Conservation (phyloP, 2,113 vertebrate species). For the Planiliza haematocheilus region DNA sequence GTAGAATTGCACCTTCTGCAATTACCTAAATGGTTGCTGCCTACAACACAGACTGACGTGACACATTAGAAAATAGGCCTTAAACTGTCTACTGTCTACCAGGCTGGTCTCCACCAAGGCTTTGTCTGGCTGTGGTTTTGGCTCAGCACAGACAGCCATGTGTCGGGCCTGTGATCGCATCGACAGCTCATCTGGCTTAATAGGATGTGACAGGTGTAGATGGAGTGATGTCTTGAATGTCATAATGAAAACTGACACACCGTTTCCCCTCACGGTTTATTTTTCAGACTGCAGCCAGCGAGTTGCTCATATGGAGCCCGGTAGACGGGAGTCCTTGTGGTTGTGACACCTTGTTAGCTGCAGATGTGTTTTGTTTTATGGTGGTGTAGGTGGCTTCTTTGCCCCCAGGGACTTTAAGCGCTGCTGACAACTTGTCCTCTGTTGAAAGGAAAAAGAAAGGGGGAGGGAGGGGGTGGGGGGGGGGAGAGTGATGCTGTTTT, state of each 20-base stretch:
- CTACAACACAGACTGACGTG: too few relatives aligned
- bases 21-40: background rate
- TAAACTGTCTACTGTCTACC: too few relatives aligned
- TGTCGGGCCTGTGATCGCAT: slow-evolving; percentile 54
- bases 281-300: slow-evolving; percentile 20
- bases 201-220: slow-evolving; percentile 58
- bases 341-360: slow-evolving; percentile 27
- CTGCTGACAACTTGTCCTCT: slow-evolving; percentile 7
- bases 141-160: slow-evolving; percentile 18
- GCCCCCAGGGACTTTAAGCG: background rate
- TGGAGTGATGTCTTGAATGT: slow-evolving; percentile 50
- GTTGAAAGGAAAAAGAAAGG: background rate
- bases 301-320: slow-evolving; percentile 23
- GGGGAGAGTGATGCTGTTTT: background rate
- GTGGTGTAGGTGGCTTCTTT: background rate
- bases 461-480: too few relatives aligned
- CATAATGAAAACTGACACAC: slow-evolving; percentile 54
- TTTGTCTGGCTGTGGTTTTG: slow-evolving; percentile 42
- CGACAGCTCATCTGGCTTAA: slow-evolving; percentile 42
- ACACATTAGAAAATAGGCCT: too few relatives aligned
- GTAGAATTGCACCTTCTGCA: background rate
- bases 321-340: slow-evolving; percentile 21
- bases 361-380: slow-evolving; percentile 25
- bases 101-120: background rate
- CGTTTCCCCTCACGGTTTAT: slow-evolving; percentile 32